Evolutionary conservation across 2,113 vertebrate genomes (phyloP).

Genomic region (Rhizomys pruinosus): DNA sequence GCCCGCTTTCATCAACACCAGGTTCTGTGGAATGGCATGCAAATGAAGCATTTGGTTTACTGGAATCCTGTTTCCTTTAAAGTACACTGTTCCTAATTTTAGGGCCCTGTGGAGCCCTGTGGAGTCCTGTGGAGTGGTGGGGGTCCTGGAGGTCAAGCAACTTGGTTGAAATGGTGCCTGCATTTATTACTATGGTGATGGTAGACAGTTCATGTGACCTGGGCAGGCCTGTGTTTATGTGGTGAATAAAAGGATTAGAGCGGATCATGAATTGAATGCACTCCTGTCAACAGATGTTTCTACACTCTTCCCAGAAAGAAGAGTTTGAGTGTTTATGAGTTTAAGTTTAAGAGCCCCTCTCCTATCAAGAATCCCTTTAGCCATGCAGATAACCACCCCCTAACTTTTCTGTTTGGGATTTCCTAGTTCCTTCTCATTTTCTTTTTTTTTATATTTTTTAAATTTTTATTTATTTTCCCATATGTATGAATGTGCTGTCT

Average conservation of each 20-base stretch:
- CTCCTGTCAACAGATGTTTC: neutral
- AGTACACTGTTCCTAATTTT: neutral
- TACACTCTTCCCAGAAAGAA: slow-evolving; percentile 21
- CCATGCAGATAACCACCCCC: neutral
- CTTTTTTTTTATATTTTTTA: too few relatives aligned
- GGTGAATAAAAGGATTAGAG: neutral
- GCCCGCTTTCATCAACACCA: neutral
- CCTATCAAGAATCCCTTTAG: slow-evolving; percentile 27
- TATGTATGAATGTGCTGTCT: too few relatives aligned
- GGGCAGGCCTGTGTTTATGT: neutral
- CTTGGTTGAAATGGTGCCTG: neutral
- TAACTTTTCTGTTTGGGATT: neutral
- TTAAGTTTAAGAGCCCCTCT: neutral
- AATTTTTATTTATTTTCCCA: too few relatives aligned
- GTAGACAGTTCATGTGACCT: neutral
- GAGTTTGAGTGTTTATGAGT: neutral
- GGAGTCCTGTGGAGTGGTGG: neutral
- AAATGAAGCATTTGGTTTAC: neutral
- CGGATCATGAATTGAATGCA: neutral
- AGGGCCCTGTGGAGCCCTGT: neutral
- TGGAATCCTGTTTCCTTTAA: neutral
- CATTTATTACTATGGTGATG: neutral
- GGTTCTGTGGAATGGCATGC: neutral
- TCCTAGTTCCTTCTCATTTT: too few relatives aligned
- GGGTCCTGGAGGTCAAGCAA: neutral